Evolutionary conservation across 2,797 vertebrate genomes (phyloP).

Genomic region (Staurois parvus): DNA sequence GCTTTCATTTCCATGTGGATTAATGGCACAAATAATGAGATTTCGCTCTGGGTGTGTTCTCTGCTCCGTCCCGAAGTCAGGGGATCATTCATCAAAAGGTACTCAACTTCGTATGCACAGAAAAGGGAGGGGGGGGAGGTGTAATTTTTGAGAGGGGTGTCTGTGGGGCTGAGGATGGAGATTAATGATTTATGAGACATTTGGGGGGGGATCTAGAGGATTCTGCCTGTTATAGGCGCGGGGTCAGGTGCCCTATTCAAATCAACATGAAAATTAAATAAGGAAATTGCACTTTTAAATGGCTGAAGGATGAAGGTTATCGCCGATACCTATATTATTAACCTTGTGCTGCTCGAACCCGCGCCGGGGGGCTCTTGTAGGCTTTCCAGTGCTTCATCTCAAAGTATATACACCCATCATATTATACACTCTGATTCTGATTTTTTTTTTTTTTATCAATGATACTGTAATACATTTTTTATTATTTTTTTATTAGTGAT

Average conservation of each 20-base stretch:
- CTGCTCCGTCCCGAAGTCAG: constrained; percentile 27
- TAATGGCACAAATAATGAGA: constrained; percentile 51
- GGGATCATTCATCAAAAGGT: constrained; percentile 57
- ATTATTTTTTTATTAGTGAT: too few species aligned
- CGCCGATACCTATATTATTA: constrained; percentile 39
- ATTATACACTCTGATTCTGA: neutral
- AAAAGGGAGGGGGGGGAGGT: neutral
- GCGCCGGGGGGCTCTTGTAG: neutral
- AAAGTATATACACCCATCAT: neutral
- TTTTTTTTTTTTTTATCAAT: too few species aligned
- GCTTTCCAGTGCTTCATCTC: neutral
- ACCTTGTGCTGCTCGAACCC: constrained; percentile 9
- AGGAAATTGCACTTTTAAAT: constrained; percentile 55
- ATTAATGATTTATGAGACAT: constrained; percentile 59
- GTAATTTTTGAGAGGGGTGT: neutral
- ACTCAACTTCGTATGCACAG: constrained; percentile 39
- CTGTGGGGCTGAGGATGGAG: constrained; percentile 7
- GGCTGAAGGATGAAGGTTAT: constrained; percentile 50
- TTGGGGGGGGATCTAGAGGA: constrained; percentile 46
- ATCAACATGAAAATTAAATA: constrained; percentile 55
- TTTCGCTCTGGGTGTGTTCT: constrained; percentile 16
- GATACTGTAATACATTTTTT: too few species aligned
- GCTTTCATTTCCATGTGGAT: constrained; percentile 32
- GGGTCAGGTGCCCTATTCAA: constrained; percentile 58
- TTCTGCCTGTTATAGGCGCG: constrained; percentile 26